Conservation (phyloP, 2,888 invertebrate species). For the Ichneumoninae sp. region DNA sequence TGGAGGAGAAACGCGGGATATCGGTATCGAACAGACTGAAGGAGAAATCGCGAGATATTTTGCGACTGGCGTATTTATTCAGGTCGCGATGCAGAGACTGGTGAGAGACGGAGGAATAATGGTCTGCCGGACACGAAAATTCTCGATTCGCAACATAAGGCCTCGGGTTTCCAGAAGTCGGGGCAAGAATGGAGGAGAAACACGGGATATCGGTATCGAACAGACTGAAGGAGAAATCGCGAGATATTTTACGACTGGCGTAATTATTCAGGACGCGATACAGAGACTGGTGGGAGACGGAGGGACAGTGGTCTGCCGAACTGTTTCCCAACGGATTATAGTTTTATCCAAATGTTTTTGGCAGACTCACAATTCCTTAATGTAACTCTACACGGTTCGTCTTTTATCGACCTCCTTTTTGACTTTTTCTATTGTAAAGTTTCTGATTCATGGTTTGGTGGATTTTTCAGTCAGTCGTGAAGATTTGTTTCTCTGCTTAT, state of each 20-base stretch:
- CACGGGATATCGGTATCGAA: conserved; percentile 1
- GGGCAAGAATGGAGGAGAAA: not conserved
- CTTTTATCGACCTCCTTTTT: not conserved
- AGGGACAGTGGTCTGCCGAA: not conserved
- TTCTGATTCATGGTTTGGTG: not conserved
- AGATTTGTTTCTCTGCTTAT: too few relatives aligned
- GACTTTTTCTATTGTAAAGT: not conserved
- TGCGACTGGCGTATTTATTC: conserved; percentile 27
- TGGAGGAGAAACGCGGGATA: not conserved
- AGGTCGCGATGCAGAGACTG: not conserved
- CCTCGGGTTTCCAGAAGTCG: not conserved
- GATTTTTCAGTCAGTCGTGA: not conserved
- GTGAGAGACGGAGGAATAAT: not conserved
- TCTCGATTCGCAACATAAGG: conserved; percentile 5
- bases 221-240: conserved; percentile 16
- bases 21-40: conserved; percentile 13
- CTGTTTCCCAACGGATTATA: not conserved
- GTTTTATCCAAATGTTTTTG: not conserved
- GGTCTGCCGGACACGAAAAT: conserved; percentile 7
- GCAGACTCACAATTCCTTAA: not conserved
- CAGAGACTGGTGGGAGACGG: not conserved
- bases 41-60: conserved; percentile 19
- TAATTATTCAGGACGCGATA: conserved; percentile 14
- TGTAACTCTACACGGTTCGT: not conserved
- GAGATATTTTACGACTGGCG: conserved; percentile 4